A percentile compares a stretch with the other conserved stretches of the same genome.
phyloP scores from a whole-genome alignment of 1,140 invertebrate genomes.

The Drosophila takahashii region DNA sequence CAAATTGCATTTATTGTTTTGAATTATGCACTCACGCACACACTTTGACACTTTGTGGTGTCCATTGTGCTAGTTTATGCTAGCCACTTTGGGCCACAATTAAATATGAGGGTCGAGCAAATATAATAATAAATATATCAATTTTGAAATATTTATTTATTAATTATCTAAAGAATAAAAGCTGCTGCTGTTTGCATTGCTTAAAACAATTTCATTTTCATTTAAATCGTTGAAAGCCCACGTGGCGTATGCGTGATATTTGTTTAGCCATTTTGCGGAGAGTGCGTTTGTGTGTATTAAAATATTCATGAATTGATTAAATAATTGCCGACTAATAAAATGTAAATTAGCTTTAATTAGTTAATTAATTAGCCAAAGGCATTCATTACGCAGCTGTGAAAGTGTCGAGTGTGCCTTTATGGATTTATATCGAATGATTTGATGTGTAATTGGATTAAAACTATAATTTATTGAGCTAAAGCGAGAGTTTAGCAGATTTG shows the following conservation, averaged over 20 bases:
- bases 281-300: slow-evolving; percentile 30
- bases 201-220: slow-evolving; percentile 33
- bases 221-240: slow-evolving; percentile 23
- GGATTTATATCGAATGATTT: slow-evolving; percentile 25
- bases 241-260: slow-evolving; percentile 48
- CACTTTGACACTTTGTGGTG: slow-evolving; percentile 47
- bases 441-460: slow-evolving; percentile 36
- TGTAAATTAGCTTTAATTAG: slow-evolving; percentile 71
- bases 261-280: slow-evolving; percentile 40
- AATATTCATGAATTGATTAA: slow-evolving; percentile 64
- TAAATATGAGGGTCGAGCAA: slow-evolving; percentile 10
- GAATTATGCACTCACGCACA: slow-evolving; percentile 52
- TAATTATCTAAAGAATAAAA: slow-evolving; percentile 23
- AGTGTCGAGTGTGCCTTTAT: slow-evolving; percentile 28
- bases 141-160: slow-evolving; percentile 38
- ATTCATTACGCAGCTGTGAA: slow-evolving; percentile 22
- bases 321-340: slow-evolving; percentile 72
- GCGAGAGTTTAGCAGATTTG: not conserved
- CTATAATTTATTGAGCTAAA: slow-evolving; percentile 14
- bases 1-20: slow-evolving; percentile 63
- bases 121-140: slow-evolving; percentile 27
- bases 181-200: slow-evolving; percentile 12
- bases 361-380: slow-evolving; percentile 61
- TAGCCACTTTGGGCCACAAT: slow-evolving; percentile 2
- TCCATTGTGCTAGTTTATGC: slow-evolving; percentile 3